Conservation (phyloP, 2,113 vertebrate species). For the Psilopogon haemacephalus region DNA sequence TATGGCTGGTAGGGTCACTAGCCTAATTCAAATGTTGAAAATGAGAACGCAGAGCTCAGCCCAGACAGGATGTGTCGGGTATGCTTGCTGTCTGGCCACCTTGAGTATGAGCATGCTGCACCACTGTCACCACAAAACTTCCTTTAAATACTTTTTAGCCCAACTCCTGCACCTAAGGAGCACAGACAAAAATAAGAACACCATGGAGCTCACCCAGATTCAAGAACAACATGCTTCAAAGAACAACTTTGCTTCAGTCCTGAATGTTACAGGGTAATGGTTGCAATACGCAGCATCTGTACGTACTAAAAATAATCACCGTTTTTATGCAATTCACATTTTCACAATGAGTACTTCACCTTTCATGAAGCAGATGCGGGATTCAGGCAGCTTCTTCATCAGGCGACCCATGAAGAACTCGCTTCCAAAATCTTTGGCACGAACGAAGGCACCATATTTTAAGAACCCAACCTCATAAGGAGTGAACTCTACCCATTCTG, state of each 20-base stretch:
- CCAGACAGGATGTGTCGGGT: background rate
- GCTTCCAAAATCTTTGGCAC: conserved; percentile 82
- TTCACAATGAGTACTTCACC: conserved; percentile 61
- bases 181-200: background rate
- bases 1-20: background rate
- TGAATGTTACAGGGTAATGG: background rate
- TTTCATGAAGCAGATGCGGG: conserved; percentile 81
- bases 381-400: conserved; percentile 80
- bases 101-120: accelerated
- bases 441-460: conserved; percentile 84
- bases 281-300: background rate
- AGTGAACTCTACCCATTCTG: conserved; percentile 89
- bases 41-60: background rate
- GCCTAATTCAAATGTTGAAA: background rate
- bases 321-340: background rate
- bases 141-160: background rate
- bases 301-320: background rate
- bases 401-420: conserved; percentile 85
- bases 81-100: background rate
- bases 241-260: background rate
- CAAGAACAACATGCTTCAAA: background rate
- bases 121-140: background rate
- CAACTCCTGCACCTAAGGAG: background rate
- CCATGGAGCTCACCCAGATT: no score
- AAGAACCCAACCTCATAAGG: conserved; percentile 84